A percentile compares a stretch with the other conserved stretches of the same genome.
Conservation (phyloP, 2,113 vertebrate genomes). For the Oryzias celebensis region DNA sequence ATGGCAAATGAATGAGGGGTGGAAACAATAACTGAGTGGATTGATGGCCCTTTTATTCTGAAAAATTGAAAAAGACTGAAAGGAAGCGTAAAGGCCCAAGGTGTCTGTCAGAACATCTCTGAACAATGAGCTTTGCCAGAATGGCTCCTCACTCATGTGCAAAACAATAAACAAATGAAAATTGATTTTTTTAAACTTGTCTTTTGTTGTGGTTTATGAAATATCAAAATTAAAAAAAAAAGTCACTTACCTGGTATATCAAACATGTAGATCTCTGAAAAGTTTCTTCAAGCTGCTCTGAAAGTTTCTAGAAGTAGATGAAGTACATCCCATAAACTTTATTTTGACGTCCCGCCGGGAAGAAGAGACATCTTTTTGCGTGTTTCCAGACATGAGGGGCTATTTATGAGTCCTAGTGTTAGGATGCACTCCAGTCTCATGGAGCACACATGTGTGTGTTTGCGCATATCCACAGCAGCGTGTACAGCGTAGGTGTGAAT, state of each 20-base stretch:
- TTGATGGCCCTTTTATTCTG: too few species aligned
- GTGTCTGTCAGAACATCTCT: too few species aligned
- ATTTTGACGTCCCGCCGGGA: conserved; percentile 3
- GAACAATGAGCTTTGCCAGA: too few species aligned
- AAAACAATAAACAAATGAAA: too few species aligned
- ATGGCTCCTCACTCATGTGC: too few species aligned
- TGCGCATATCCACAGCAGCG: conserved; percentile 8
- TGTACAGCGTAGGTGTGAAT: conserved; percentile 4
- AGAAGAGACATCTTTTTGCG: conserved; percentile 21
- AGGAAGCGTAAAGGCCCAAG: too few species aligned
- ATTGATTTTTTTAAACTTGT: not conserved
- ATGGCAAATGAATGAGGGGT: too few species aligned
- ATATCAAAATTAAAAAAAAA: not conserved
- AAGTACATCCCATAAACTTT: too few species aligned
- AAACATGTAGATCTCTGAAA: not conserved
- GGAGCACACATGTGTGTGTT: conserved; percentile 15
- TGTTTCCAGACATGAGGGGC: conserved; percentile 64
- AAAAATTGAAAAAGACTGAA: too few species aligned
- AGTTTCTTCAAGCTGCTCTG: not conserved
- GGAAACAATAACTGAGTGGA: too few species aligned
- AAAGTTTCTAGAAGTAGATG: not conserved
- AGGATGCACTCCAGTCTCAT: conserved; percentile 69
- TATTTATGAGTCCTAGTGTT: conserved; percentile 71
- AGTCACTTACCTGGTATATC: conserved; percentile 36
- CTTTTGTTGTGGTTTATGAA: not conserved